Evolutionary conservation across 2,888 invertebrate genomes (phyloP), one percentile per base, ranked within the genome.

Genomic region (Phytoseiulus persimilis): DNA sequence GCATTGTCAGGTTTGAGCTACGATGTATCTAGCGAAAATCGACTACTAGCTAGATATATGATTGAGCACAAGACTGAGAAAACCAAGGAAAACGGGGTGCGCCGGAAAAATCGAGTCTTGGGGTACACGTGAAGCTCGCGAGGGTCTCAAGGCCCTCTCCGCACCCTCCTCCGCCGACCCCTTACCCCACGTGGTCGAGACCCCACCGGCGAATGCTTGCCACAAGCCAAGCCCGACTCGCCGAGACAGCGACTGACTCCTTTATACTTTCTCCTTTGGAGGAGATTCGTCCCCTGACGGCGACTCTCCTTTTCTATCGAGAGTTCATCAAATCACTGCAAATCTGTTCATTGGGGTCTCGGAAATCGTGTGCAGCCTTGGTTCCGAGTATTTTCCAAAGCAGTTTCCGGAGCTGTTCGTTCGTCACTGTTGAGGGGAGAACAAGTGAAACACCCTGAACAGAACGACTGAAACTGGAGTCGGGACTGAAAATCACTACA

Each of bases 41-140:
- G 65, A 18, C 65, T 65, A 65, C 65, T 65, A 65, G 65, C 65
- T 65, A 65, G 65, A 65, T 65, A 65, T 65, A 23, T 65, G 65
- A 65, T 65, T 65, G 65, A 65, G 65, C 65, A 18, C 65, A 65
- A 65, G 65, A 23, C 65, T 65, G 14, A 65, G 65, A 65, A 65
- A 65, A 65, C 65, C 65, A 65, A 65, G 28, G 65, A 65, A 65
- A 65, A 65, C 65, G 9, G 65, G 65, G 65, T 65, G 65, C 65
- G 65, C 18, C 65, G 65, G 65, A 65, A 65, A 65, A 65, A 65
- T 65, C 65, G 65, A 23, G 65, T 65, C 65, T 65, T 65, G 65
- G 65, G 65, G 65, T 65, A 65, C 65, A 65, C 65, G 65, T 65
- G 65, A 65, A 65, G 65, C 65, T 65, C 65, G 65, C 65, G 65